A percentile compares a stretch with the other conserved stretches of the same genome.
phyloP scores from a whole-genome alignment of 2,888 invertebrate genomes.

The Emmelina monodactyla region DNA sequence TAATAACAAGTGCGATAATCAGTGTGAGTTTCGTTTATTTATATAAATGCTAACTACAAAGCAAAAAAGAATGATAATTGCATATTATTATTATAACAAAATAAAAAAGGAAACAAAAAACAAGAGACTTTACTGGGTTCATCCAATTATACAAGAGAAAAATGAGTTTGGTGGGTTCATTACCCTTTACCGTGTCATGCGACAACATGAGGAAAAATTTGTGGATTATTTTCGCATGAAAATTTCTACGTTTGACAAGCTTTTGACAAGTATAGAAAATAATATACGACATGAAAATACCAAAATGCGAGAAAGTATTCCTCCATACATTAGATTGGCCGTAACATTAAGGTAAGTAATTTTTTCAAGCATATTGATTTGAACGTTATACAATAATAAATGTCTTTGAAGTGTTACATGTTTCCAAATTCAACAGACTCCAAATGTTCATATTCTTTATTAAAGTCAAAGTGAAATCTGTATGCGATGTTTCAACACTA shows the following conservation, averaged over 20 bases:
- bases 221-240: constrained; percentile 5
- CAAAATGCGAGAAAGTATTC: constrained; percentile 5
- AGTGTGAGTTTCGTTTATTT: too few relatives aligned
- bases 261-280: neutral
- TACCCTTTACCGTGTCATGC: constrained; percentile 4
- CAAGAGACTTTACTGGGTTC: constrained; percentile 6
- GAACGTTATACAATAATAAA: constrained; percentile 4
- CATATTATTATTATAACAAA: constrained; percentile 1
- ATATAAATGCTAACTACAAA: too few relatives aligned
- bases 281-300: constrained; percentile 3
- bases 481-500: too few relatives aligned
- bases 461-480: too few relatives aligned
- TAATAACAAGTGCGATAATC: too few relatives aligned
- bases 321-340: constrained; percentile 3
- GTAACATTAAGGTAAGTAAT: constrained; percentile 6
- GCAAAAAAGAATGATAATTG: neutral
- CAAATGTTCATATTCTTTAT: too few relatives aligned
- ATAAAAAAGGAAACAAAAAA: constrained; percentile 6
- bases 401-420: too few relatives aligned
- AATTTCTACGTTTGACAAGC: constrained; percentile 4
- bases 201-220: constrained; percentile 4
- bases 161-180: constrained; percentile 6
- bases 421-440: too few relatives aligned
- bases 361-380: constrained; percentile 6
- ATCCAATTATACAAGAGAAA: constrained; percentile 5